Evolutionary conservation across 1,140 invertebrate genomes (phyloP), one percentile per base, ranked within the genome.

Genomic region (Drosophila lowei): DNA sequence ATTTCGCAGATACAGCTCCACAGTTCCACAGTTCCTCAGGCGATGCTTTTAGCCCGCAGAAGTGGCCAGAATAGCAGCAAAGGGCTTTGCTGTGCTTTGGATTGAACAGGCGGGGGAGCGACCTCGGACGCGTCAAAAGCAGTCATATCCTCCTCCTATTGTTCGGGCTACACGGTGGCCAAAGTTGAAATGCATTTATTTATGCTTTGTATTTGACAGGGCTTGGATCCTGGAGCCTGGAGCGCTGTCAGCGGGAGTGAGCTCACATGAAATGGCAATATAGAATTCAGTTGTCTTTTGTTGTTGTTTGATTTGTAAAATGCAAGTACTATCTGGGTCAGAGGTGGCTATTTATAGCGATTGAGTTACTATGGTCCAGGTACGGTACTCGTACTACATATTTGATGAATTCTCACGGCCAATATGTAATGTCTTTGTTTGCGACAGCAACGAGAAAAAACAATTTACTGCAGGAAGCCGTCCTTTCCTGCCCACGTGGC

Each of bases 401-500:
- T 56, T 16, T 28, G 25, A 54, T 63, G 41, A 49, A 67, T 46
- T 67, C 43, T 28, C 50, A 67, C 63, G 65, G 61, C 28, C 61
- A 48, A 56, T 43, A 68, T 67, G 67, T 68, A 68, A 68, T 68
- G 64, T 49, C 66, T 41, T 44, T 56, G 63, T 48, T 68, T 68
- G 67, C 63, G 65, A 68, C 62, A 55, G 62, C 62, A 48, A 50
- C 65, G 54, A 38, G 50, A 64, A 34, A 68, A 54, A 68, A 68
- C 50, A 68, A 68, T 68, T 68, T 68, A 57, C 66, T 55, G 64
- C 66, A 57, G 44, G 25, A 38, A 25, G 44, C 25, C 34, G 9
- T 11, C 11, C 11, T 11, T 3, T 11, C 11, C 11, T 38, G 25
- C 21, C 63, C 49, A 68, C 43, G 65, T 68, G 56, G 30, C 42